A percentile compares a stretch with the other conserved stretches of the same genome.
These are phyloP conservation scores for Sebastes goodei DNA, from an alignment of 2,797 vertebrate genomes.

Conservation along the genomic window DNA sequence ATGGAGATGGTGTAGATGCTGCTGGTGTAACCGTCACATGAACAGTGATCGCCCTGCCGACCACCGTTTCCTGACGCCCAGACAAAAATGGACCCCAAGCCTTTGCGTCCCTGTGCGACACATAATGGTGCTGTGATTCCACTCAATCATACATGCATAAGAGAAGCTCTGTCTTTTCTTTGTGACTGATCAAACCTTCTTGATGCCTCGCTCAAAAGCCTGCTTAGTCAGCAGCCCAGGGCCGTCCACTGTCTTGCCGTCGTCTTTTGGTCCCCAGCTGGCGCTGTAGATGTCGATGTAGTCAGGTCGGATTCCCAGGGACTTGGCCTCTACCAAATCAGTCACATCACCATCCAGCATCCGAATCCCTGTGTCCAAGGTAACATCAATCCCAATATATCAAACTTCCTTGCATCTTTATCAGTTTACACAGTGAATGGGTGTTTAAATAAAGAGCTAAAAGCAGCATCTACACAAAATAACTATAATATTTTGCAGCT, in stretches of 20 bases:
- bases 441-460: no score
- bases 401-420: neutral
- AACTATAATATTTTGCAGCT: no score
- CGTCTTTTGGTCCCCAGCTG: slow-evolving; percentile 92
- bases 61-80: slow-evolving; percentile 93
- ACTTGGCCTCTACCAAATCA: slow-evolving; percentile 88
- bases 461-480: no score
- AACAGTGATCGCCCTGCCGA: slow-evolving; percentile 88
- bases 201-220: slow-evolving; percentile 92
- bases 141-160: neutral
- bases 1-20: slow-evolving; percentile 91
- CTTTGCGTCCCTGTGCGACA: slow-evolving; percentile 85
- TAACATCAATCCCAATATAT: neutral
- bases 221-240: slow-evolving; percentile 84
- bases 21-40: slow-evolving; percentile 91
- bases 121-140: neutral
- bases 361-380: slow-evolving; percentile 83
- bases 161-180: neutral
- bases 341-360: slow-evolving; percentile 92
- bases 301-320: slow-evolving; percentile 87
- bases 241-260: slow-evolving; percentile 89
- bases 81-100: slow-evolving; percentile 90
- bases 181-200: slow-evolving; percentile 83
- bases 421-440: no score
- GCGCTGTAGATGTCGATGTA: slow-evolving; percentile 93